These are phyloP conservation scores for Anguilla rostrata DNA, from an alignment of 2,113 vertebrate species.

Conservation along the genomic window DNA sequence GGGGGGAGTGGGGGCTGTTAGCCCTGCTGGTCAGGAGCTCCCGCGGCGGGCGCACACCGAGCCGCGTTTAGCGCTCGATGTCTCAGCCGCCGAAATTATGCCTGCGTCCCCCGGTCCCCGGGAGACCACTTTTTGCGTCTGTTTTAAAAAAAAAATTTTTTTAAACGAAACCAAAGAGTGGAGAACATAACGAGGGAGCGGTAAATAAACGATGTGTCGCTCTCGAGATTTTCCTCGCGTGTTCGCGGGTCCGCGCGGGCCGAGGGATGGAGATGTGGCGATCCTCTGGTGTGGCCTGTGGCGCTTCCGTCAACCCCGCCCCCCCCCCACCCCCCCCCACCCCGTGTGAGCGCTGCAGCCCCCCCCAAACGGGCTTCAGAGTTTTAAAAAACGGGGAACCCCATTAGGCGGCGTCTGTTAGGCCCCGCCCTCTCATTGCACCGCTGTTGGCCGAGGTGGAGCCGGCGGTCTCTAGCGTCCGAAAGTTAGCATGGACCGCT, in stretches of 20 bases:
- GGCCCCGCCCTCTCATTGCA: constrained; percentile 30
- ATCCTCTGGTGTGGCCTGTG: neutral
- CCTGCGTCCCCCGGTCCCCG: neutral
- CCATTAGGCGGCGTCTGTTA: neutral
- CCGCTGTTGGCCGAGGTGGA: neutral
- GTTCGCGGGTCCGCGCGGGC: neutral
- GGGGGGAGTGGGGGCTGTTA: constrained; percentile 31
- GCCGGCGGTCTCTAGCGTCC: constrained; percentile 59
- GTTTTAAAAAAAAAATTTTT: neutral
- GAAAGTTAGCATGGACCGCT: constrained; percentile 70
- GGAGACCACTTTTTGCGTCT: neutral
- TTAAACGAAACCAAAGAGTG: neutral
- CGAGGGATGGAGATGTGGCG: neutral
- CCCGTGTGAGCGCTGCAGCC: neutral
- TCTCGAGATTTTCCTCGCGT: neutral
- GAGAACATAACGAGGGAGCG: neutral
- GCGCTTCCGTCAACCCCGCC: neutral
- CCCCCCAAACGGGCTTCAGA: neutral
- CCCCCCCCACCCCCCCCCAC: no score
- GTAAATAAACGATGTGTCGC: neutral
- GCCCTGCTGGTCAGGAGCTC: neutral
- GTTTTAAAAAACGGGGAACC: neutral
- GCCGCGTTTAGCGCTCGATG: no score
- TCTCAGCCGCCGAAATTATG: no score
- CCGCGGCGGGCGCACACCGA: neutral